Evolutionary conservation across 1,140 invertebrate species (phyloP).

Genomic region (Caenorhabditis tropicalis): DNA sequence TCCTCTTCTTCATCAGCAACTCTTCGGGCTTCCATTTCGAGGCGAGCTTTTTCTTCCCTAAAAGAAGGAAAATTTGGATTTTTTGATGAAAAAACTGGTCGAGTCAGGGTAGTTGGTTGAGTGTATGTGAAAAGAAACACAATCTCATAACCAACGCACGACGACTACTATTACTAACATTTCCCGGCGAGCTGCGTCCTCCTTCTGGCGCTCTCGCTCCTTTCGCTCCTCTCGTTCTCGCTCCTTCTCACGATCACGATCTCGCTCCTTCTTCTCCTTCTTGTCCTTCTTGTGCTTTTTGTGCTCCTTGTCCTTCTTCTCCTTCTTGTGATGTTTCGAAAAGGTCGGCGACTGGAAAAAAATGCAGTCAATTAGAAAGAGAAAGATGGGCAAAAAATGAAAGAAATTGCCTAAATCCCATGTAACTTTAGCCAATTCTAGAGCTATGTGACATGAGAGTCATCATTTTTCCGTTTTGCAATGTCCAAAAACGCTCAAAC

Average conservation of each 20-base stretch:
- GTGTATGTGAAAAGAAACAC: neutral
- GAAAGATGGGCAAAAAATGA: neutral
- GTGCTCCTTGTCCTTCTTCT: slow-evolving; percentile 35
- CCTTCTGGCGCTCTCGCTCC: slow-evolving; percentile 14
- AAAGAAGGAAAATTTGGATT: neutral
- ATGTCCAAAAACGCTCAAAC: too few species aligned
- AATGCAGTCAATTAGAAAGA: neutral
- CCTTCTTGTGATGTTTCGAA: slow-evolving; percentile 42
- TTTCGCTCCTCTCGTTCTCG: slow-evolving; percentile 42
- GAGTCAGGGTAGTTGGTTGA: neutral
- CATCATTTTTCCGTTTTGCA: too few species aligned
- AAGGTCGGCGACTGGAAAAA: neutral
- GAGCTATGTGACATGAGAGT: too few species aligned
- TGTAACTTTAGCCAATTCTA: too few species aligned
- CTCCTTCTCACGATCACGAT: neutral
- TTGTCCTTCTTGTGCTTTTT: slow-evolving; percentile 41
- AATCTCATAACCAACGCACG: neutral
- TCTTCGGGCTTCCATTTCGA: neutral
- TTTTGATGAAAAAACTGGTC: neutral
- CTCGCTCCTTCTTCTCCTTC: neutral
- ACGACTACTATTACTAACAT: slow-evolving; percentile 7
- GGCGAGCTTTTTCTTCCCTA: slow-evolving; percentile 7
- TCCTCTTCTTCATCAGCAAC: neutral
- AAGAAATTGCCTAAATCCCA: too few species aligned
- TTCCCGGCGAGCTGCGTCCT: slow-evolving; percentile 9